Evolutionary conservation across 35 echinoderm and acorn worm species (phyloP).

Genomic region (Patiria miniata): DNA sequence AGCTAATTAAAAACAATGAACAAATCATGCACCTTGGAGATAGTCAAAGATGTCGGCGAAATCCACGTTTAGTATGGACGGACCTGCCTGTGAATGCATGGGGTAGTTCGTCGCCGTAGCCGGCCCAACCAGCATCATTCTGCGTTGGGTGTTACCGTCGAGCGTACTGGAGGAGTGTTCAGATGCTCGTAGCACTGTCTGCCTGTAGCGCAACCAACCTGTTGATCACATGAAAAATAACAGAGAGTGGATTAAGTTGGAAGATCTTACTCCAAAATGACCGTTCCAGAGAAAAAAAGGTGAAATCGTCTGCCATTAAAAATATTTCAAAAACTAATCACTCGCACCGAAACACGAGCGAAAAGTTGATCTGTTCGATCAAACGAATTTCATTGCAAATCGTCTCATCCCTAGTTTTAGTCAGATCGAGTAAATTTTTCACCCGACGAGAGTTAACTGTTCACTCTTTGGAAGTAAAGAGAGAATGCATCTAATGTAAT

Average conservation of each 20-base stretch:
- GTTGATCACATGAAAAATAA: background rate
- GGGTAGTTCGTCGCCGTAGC: background rate
- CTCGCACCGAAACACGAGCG: too few species aligned
- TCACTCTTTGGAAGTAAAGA: too few species aligned
- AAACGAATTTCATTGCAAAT: too few species aligned
- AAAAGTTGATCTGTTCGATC: too few species aligned
- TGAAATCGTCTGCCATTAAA: too few species aligned
- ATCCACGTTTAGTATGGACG: conserved; percentile 50
- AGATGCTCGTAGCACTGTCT: background rate
- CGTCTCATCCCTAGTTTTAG: too few species aligned
- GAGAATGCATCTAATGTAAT: too few species aligned
- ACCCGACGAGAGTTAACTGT: too few species aligned
- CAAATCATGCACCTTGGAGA: conserved; percentile 53
- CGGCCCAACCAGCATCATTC: conserved; percentile 46
- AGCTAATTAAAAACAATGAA: conserved; percentile 33
- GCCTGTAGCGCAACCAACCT: background rate
- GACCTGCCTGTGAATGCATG: conserved; percentile 46
- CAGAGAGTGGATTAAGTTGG: background rate
- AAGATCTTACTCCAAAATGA: too few species aligned
- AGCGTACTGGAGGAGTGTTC: background rate
- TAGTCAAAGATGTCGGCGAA: conserved; percentile 58
- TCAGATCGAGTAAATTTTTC: too few species aligned
- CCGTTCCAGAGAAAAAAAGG: too few species aligned
- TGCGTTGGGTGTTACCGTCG: conserved; percentile 11
- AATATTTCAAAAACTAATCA: too few species aligned